Conservation (phyloP, 2,888 invertebrate genomes). For the Mimumesa dahlbomi region DNA sequence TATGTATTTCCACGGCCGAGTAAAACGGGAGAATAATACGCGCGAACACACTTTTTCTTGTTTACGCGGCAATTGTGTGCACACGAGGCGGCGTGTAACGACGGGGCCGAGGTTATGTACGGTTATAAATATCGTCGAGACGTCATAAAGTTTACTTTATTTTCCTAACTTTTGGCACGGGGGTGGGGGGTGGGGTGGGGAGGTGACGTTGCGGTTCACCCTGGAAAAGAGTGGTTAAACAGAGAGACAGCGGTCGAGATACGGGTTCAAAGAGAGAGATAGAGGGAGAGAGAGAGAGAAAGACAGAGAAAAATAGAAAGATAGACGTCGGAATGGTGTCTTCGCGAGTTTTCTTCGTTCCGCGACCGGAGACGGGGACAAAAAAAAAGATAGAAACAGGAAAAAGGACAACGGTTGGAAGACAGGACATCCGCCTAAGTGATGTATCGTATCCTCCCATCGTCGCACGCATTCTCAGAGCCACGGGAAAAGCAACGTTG, state of each 20-base stretch:
- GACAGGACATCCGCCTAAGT: constrained; percentile 63
- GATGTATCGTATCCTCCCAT: constrained; percentile 62
- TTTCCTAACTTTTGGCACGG: constrained; percentile 49
- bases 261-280: neutral
- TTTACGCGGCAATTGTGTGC: constrained; percentile 17
- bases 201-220: no score
- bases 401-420: constrained; percentile 38
- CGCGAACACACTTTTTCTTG: constrained; percentile 16
- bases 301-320: neutral
- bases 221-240: constrained; percentile 3
- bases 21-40: neutral
- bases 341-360: neutral
- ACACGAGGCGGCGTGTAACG: neutral
- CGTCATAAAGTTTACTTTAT: constrained; percentile 52
- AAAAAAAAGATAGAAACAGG: constrained; percentile 14
- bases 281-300: neutral
- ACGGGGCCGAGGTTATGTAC: neutral
- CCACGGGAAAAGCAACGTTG: constrained; percentile 38
- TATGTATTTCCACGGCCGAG: no score
- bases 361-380: neutral
- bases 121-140: constrained; percentile 40
- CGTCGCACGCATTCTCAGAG: constrained; percentile 36
- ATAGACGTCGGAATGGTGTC: neutral
- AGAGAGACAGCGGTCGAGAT: neutral
- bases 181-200: neutral